Conservation (phyloP, 2,113 vertebrate genomes). For the Otus sunia region DNA sequence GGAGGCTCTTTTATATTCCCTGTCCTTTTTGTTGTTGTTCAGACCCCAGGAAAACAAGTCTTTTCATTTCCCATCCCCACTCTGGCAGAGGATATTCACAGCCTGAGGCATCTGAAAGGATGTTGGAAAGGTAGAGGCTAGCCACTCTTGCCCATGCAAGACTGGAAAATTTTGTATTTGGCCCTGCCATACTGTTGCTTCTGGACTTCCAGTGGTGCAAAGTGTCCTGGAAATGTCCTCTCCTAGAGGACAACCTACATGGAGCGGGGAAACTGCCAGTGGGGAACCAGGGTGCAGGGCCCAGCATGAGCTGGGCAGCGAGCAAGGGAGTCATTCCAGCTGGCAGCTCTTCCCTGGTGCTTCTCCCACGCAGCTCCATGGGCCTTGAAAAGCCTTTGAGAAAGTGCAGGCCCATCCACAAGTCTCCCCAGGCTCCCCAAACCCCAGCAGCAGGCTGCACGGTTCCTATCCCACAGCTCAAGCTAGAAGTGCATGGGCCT, state of each 20-base stretch:
- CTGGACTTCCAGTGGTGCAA: background rate
- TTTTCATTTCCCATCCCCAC: background rate
- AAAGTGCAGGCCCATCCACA: background rate
- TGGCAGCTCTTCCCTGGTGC: background rate
- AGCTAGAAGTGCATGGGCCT: background rate
- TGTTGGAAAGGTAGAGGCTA: background rate
- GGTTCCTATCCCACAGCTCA: background rate
- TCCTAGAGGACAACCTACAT: background rate
- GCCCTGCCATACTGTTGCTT: background rate
- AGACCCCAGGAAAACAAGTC: background rate
- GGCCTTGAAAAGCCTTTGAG: background rate
- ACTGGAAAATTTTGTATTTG: background rate
- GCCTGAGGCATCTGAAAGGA: background rate
- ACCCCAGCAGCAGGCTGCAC: background rate
- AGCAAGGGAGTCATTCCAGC: background rate
- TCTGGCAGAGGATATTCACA: background rate
- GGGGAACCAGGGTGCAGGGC: background rate
- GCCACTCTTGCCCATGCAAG: background rate
- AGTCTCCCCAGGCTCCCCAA: background rate
- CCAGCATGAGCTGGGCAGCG: rapidly evolving
- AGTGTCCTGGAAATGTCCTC: background rate
- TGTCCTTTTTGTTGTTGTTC: background rate
- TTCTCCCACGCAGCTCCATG: background rate
- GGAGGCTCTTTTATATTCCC: background rate
- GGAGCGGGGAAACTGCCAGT: background rate